Conservation (phyloP, 2,113 vertebrate species). For the Bos indicus region DNA sequence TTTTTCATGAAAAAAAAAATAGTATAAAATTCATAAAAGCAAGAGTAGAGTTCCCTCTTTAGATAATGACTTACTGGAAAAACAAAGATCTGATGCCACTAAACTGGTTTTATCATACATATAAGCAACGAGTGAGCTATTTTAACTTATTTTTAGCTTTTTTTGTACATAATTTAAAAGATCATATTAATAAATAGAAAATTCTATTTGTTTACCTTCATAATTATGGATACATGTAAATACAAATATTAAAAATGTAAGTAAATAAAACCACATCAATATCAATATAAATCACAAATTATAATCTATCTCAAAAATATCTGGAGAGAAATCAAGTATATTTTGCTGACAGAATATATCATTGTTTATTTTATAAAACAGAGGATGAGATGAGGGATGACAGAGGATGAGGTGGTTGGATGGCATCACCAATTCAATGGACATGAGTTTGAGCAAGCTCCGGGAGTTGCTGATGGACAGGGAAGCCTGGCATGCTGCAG, state of each 20-base stretch:
- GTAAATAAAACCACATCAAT: neutral
- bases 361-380: neutral
- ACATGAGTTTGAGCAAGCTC: neutral
- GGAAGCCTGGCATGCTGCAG: neutral
- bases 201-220: neutral
- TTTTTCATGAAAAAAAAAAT: neutral
- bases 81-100: neutral
- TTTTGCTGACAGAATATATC: neutral
- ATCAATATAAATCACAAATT: neutral
- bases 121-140: neutral
- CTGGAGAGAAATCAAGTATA: neutral
- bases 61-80: neutral
- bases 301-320: neutral
- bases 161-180: neutral
- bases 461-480: neutral
- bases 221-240: neutral
- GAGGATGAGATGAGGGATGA: neutral
- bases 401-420: neutral
- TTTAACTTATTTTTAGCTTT: neutral
- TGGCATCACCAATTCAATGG: neutral
- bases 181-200: neutral
- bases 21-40: neutral
- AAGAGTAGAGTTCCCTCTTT: neutral
- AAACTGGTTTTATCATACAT: neutral
- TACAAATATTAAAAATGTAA: neutral